A percentile compares a stretch with the other conserved stretches of the same genome.
Evolutionary conservation across 2,797 vertebrate genomes (phyloP).

Genomic region (Acanthurus tractus): DNA sequence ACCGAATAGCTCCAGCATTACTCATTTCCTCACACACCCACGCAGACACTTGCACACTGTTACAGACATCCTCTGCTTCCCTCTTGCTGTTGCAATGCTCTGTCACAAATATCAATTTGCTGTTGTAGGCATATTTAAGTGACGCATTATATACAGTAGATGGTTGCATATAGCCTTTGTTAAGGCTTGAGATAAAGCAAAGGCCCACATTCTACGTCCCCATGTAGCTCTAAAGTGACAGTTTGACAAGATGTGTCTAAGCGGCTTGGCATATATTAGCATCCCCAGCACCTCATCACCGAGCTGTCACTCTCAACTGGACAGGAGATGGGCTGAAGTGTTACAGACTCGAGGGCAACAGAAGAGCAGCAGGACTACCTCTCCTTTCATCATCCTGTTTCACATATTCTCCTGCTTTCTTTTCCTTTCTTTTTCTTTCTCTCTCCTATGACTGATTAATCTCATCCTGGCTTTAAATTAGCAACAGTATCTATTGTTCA

Average conservation of each 20-base stretch:
- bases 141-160: conserved; percentile 19
- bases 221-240: conserved; percentile 60
- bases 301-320: conserved; percentile 64
- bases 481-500: conserved; percentile 57
- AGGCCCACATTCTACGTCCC: conserved; percentile 13
- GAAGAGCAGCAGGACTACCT: conserved; percentile 3
- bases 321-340: conserved; percentile 43
- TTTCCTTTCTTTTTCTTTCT: not conserved
- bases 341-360: conserved; percentile 40
- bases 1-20: conserved; percentile 20
- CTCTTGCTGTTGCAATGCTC: conserved; percentile 3
- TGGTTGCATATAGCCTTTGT: conserved; percentile 14
- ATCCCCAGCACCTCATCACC: conserved; percentile 64
- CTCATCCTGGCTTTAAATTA: conserved; percentile 49
- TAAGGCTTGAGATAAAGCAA: conserved; percentile 10
- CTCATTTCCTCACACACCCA: conserved; percentile 26
- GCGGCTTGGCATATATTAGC: conserved; percentile 71
- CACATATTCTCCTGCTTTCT: not conserved
- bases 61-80: conserved; percentile 3
- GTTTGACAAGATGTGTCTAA: conserved; percentile 69
- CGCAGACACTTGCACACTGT: conserved; percentile 9
- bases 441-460: conserved; percentile 37
- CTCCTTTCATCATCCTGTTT: not conserved
- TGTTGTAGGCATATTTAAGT: conserved; percentile 17
- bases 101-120: conserved; percentile 26